phyloP scores from a whole-genome alignment of 1,140 invertebrate genomes.

The Aphis craccivora region DNA sequence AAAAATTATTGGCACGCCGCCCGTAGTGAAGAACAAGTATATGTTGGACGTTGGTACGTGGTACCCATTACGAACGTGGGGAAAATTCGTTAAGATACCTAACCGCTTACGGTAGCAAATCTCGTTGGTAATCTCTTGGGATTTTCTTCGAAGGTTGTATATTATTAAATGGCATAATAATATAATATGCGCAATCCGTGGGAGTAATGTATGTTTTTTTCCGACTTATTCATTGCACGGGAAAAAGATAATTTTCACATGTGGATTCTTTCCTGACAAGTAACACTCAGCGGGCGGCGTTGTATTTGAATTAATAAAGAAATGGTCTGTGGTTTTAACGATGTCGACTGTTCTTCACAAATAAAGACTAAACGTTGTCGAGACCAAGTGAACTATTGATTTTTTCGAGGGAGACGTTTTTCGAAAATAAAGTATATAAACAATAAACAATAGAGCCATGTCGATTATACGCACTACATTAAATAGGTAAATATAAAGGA shows the following conservation, averaged over 20 bases:
- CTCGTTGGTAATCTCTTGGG: neutral
- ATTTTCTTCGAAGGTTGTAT: neutral
- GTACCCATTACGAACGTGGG: neutral
- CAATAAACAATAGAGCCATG: neutral
- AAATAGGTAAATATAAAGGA: neutral
- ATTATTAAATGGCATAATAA: constrained; percentile 11
- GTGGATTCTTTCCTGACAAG: neutral
- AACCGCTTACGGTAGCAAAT: neutral
- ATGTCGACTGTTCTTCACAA: neutral
- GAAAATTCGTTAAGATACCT: neutral
- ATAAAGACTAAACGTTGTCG: neutral
- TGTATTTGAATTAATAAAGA: neutral
- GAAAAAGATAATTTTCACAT: neutral
- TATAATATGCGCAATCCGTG: neutral
- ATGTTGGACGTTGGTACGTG: neutral
- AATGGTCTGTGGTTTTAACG: neutral
- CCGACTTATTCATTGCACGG: neutral
- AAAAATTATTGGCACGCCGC: neutral
- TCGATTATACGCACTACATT: neutral
- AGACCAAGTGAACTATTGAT: neutral
- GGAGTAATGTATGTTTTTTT: neutral
- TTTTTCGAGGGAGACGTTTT: neutral
- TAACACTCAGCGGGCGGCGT: neutral
- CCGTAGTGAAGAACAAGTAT: neutral
- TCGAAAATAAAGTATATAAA: neutral